Conservation (phyloP, 1,140 invertebrate genomes). For the Drosophila gunungcola region DNA sequence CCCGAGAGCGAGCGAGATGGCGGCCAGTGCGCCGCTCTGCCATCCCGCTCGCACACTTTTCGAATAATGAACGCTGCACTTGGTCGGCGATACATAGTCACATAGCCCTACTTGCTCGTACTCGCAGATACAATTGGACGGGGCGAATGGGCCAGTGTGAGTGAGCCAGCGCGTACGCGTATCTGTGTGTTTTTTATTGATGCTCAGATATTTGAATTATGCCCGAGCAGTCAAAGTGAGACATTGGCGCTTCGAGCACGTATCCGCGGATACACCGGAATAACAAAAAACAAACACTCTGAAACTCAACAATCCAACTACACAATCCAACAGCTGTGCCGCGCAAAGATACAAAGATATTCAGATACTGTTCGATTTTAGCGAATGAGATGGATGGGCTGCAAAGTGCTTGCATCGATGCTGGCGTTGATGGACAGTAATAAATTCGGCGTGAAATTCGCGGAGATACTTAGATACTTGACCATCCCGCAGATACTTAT, state of each 20-base stretch:
- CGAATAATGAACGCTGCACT: conserved; percentile 69
- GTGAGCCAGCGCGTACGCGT: conserved; percentile 28
- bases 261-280: conserved; percentile 80
- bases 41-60: conserved; percentile 56
- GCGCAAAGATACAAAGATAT: conserved; percentile 41
- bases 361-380: conserved; percentile 46
- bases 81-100: conserved; percentile 25
- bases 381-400: conserved; percentile 74
- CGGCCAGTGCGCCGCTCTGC: conserved; percentile 29
- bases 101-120: conserved; percentile 67
- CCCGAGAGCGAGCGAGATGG: conserved; percentile 50
- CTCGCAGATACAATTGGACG: conserved; percentile 80
- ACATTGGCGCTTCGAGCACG: conserved; percentile 85
- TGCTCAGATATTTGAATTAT: conserved; percentile 85
- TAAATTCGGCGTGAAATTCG: conserved; percentile 66
- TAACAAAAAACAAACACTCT: conserved; percentile 15
- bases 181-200: conserved; percentile 82
- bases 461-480: conserved; percentile 38
- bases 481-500: conserved; percentile 46
- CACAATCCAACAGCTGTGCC: conserved; percentile 40
- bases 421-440: conserved; percentile 62
- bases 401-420: conserved; percentile 74
- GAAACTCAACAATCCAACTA: conserved; percentile 44
- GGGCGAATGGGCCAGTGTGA: conserved; percentile 43
- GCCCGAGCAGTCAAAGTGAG: conserved; percentile 85